Base-by-base conservation (phyloP, 2,797 vertebrate species). In the Gadopsis marmoratus region DNA sequence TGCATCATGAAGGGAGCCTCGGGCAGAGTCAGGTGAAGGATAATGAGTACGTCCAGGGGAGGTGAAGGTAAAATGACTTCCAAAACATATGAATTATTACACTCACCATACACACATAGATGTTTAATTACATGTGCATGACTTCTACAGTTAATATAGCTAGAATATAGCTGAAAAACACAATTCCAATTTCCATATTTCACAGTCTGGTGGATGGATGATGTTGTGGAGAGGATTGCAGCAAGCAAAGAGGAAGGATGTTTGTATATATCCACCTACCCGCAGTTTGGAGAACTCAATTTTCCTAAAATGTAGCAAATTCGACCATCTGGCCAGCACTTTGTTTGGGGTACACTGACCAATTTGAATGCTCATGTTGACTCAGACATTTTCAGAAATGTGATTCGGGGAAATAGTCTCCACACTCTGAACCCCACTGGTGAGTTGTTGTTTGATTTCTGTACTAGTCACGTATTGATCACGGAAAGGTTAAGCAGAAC, bases 101-200 rank as follows among this genome's bases (percentile, higher is more conserved):
- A 7, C 33, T 23, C 35, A 4, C 21, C 59, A 39, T n/a, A 45
- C 72, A 61, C 59, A 84, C 54, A 74, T 29, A 63, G 63, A 83
- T 59, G 68, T 86, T 83, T 82, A 87, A 87, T 87, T 79, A 85
- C 55, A 70, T 81, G 82, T 78, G 62, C 78, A 81, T 82, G 59
- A 72, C 59, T 81, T 80, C 58, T 66, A 67, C 71, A 75, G 76
- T 82, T 67, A 68, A 87, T 48, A 26, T 26, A n/a, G 26, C 26
- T 26, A 85, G 61, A 74, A 71, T 63, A 48, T 23, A 72, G 64
- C 72, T 59, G 29, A 65, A 70, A 83, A 84, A 83, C 55, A 84
- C 67, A 64, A 77, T 80, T 64, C 64, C 48, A 64, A 66, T 84
- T 78, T 76, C 16, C 68, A 71, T 84, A 79, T 83, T 87, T 86